Percentiles rank a stretch among this genome's conserved stretches.
Evolutionary conservation across 2,888 invertebrate species (phyloP).

Genomic region (Cantharis lateralis): DNA sequence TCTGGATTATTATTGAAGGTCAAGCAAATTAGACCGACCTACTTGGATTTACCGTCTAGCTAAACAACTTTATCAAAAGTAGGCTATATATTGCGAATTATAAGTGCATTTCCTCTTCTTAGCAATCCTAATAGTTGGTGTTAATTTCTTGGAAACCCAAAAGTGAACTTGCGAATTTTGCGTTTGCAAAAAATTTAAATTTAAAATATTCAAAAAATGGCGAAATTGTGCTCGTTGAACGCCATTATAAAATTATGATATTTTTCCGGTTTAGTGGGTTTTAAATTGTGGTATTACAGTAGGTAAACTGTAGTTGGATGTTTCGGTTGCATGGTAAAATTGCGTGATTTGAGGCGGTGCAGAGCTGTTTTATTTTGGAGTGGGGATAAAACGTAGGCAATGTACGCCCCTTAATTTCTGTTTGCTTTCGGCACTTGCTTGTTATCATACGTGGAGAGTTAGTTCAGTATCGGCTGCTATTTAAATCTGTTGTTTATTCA

Average conservation of each 20-base stretch:
- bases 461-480: slow-evolving; percentile 22
- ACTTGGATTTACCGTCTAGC: not conserved
- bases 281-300: not conserved
- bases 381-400: slow-evolving; percentile 13
- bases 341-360: slow-evolving; percentile 24
- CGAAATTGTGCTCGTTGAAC: not conserved
- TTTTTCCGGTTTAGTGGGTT: not conserved
- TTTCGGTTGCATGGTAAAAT: slow-evolving; percentile 13
- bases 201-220: not conserved
- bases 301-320: not conserved
- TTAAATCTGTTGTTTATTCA: slow-evolving; percentile 25
- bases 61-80: not conserved
- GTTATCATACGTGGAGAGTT: slow-evolving; percentile 8
- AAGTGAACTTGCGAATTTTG: not conserved
- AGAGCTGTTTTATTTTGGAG: slow-evolving; percentile 1
- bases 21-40: not conserved
- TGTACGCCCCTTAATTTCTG: slow-evolving; percentile 19
- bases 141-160: not conserved
- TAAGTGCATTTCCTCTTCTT: not conserved
- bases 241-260: not conserved
- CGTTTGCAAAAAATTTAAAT: too few relatives aligned
- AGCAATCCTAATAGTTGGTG: not conserved
- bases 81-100: not conserved
- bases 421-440: slow-evolving; percentile 21
- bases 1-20: not conserved